Evolutionary conservation across 2,888 invertebrate species (phyloP).

Genomic region (Drosophila mimetica): DNA sequence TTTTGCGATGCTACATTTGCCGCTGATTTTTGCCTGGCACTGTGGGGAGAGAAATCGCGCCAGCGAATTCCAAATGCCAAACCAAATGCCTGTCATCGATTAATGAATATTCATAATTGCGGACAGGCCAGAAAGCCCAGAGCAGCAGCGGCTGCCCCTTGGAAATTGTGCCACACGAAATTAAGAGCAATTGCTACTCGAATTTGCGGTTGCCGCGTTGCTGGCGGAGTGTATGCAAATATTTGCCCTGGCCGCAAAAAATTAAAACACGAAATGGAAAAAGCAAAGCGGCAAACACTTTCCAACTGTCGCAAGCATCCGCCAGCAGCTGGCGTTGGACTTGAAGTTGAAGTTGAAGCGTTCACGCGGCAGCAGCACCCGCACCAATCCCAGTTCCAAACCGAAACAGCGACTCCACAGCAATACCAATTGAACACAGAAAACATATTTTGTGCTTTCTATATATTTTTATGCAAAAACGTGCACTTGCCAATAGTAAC

Average conservation of each 20-base stretch:
- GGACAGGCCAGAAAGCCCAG: constrained; percentile 20
- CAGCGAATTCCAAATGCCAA: constrained; percentile 21
- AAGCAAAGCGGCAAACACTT: constrained; percentile 58
- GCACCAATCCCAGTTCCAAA: constrained; percentile 45
- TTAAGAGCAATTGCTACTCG: constrained; percentile 79
- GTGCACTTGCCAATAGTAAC: too few species aligned
- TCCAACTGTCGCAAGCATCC: constrained; percentile 74
- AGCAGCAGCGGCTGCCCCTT: constrained; percentile 27
- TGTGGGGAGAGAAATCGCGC: constrained; percentile 31
- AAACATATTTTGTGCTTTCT: neutral
- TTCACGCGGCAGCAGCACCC: constrained; percentile 54
- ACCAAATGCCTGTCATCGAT: constrained; percentile 52
- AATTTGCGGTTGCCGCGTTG: constrained; percentile 52
- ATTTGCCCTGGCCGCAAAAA: constrained; percentile 49
- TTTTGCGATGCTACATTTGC: constrained; percentile 32
- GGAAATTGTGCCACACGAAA: constrained; percentile 57
- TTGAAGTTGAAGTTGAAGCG: constrained; percentile 10
- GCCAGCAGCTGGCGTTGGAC: constrained; percentile 49
- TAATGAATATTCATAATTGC: constrained; percentile 56
- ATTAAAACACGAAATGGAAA: constrained; percentile 27
- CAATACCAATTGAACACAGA: constrained; percentile 27
- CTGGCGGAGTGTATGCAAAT: constrained; percentile 61
- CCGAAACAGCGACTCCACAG: constrained; percentile 26
- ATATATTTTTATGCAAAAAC: too few species aligned
- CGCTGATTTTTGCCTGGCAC: constrained; percentile 6